These are phyloP conservation scores for Germaria angustata DNA, from an alignment of 2,888 invertebrate species.

Conservation along the genomic window DNA sequence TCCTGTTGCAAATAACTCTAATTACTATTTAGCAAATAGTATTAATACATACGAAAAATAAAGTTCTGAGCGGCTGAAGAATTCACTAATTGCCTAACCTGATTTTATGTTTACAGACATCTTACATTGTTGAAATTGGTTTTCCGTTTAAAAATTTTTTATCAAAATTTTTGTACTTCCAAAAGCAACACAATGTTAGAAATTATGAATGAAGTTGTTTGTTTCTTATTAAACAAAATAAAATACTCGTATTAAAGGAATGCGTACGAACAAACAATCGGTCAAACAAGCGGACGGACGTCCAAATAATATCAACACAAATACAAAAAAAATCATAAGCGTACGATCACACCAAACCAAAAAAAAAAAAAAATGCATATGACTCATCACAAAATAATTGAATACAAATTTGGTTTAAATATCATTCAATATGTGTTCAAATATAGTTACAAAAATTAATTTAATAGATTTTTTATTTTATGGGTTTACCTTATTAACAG, in stretches of 20 bases:
- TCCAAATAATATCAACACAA: not conserved
- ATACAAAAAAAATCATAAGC: not conserved
- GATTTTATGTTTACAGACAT: not conserved
- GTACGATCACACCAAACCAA: not conserved
- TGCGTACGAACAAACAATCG: not conserved
- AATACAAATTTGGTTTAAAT: conserved; percentile 63
- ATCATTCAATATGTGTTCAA: conserved; percentile 43
- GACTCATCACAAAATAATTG: conserved; percentile 58
- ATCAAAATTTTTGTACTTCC: conserved; percentile 39
- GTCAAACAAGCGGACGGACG: not conserved
- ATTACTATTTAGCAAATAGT: too few relatives aligned
- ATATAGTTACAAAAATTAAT: conserved; percentile 40
- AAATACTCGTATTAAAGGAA: not conserved
- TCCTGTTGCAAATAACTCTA: too few relatives aligned
- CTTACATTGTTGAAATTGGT: conserved; percentile 40
- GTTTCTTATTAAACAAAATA: conserved; percentile 11
- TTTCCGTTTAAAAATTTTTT: conserved; percentile 24
- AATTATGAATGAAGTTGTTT: conserved; percentile 62
- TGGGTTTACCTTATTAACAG: conserved; percentile 58
- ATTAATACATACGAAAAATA: too few relatives aligned
- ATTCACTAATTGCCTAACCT: not conserved
- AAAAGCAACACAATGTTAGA: not conserved
- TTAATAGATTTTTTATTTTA: conserved; percentile 21
- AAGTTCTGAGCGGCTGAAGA: too few relatives aligned
- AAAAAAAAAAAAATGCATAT: conserved; percentile 24